Base-by-base conservation (phyloP, 1,140 invertebrate genomes). In the Drosophila mojavensis region DNA sequence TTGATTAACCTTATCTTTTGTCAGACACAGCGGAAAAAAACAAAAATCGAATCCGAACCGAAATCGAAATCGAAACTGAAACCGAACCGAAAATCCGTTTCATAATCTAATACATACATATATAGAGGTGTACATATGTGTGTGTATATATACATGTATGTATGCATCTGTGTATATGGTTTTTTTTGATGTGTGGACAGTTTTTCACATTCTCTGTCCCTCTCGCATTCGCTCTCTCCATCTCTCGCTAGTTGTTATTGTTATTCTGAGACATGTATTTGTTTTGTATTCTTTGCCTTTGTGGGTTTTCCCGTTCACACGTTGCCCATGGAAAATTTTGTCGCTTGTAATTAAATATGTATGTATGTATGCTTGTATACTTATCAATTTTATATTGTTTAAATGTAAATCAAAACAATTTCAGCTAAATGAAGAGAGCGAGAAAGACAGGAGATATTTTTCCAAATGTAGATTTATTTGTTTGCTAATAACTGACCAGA, bases 321-420 rank as follows among this genome's bases (percentile, higher is more conserved):
- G 75, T 84, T 78, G 30, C 28, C 41, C 72, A 69, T 83, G 78
- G 70, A 78, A 81, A 86, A 59, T 85, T 78, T 74, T 67, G 48
- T 51, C 6, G 41, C 47, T 33, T 55, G 61, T 74, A 80, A 77
- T 80, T 84, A 80, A 69, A 53, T 67, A 64, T 82, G 75, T 39
- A 28, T 82, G 75, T 39, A 28, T 67, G 24, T 59, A 20, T 51
- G 20, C 30, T 3, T 45, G 47, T 55, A 26, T 63, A 26, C 72
- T 79, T 73, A 84, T 84, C 77, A 74, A 76, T 78, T 78, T 83
- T 73, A 67, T 55, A 62, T 73, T 68, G 79, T 86, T 85, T 73
- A 76, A 80, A 79, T 82, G 71, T 79, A 70, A 69, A 86, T 85
- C 63, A 80, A 78, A 68, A 43, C 63, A 72, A 71, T 81, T 81